Evolutionary conservation across 2,113 vertebrate genomes (phyloP), one percentile per base, ranked within the genome.

Genomic region (Anseranas semipalmata): DNA sequence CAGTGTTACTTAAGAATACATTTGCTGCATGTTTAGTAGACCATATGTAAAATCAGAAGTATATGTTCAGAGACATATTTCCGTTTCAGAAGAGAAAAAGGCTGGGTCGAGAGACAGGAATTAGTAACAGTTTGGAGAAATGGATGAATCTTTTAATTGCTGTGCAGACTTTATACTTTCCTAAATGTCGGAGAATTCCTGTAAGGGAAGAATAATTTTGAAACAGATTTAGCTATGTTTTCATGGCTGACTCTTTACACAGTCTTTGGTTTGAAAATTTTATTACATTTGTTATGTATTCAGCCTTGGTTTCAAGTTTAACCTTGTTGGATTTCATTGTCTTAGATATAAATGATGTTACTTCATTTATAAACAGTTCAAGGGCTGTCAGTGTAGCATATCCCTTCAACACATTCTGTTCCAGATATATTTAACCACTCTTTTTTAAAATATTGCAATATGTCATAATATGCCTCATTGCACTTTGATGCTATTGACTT

Each of bases 151-250:
- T 82, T 85, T 82, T 73, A 97, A 91, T 91, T 91, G 74, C 74
- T 87, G 9, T 93, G 27, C 46, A 84, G 86, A 52, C 25, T 63
- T 35, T 50, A 37, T 74, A 73, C 14, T 96, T 92, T 70, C 53
- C 48, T 82, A 50, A 91, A 94, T 45, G 39, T 12, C 94, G 39
- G 67, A 87, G 45, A 19, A 63, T 84, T 95, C 55, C 41, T 95
- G 10, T 55, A 86, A 81, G 27, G 17, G 48, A 55, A 89, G 75
- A 39, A 37, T 95, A 60, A 96, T 78, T 87, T 93, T 81, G 70
- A 33, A 89, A 91, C 33, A 76, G 55, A 50, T 71, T 82, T 94
- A 91, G 87, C 91, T 87, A 76, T 58, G 39, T 87, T 71, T 93
- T 89, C 24, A 13, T 72, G 43, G 30, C 5, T 9, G 56, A 68